Evolutionary conservation across 2,888 invertebrate species (phyloP).

Genomic region (Eupithecia pulchellata): DNA sequence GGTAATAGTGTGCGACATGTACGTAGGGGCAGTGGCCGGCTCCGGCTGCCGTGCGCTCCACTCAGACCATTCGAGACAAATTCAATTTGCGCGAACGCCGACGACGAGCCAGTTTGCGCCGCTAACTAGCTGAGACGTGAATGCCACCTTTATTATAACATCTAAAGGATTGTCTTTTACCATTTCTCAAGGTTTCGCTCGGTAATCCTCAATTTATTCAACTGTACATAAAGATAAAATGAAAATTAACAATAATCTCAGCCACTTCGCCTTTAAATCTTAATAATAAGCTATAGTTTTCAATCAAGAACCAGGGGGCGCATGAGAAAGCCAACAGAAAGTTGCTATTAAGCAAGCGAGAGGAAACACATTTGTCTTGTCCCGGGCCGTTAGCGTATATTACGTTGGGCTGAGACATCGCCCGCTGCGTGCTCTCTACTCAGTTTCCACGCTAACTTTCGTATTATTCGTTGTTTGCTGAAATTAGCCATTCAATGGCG

Average conservation of each 20-base stretch:
- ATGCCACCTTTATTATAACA: conserved; percentile 71
- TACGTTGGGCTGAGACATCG: conserved; percentile 74
- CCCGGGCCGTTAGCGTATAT: conserved; percentile 83
- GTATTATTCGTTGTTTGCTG: conserved; percentile 60
- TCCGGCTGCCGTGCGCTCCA: conserved; percentile 43
- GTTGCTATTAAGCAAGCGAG: conserved; percentile 77
- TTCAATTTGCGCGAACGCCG: conserved; percentile 81
- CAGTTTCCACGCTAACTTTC: conserved; percentile 61
- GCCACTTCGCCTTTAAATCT: conserved; percentile 52
- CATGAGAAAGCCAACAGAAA: conserved; percentile 58
- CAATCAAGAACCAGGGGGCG: conserved; percentile 70
- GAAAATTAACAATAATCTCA: conserved; percentile 43
- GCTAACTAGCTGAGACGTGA: conserved; percentile 82
- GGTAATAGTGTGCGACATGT: conserved; percentile 53
- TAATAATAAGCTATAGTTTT: conserved; percentile 74
- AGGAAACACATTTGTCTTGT: conserved; percentile 85
- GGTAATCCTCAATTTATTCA: conserved; percentile 5
- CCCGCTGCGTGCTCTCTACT: conserved; percentile 75
- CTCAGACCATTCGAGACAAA: conserved; percentile 74
- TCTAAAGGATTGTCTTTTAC: conserved; percentile 58
- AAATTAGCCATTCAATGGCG: conserved; percentile 51
- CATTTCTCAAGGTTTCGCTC: background rate
- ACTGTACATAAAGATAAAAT: conserved; percentile 9
- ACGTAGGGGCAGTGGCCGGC: conserved; percentile 46
- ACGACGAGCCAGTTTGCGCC: conserved; percentile 79